Evolutionary conservation across 2,888 invertebrate genomes (phyloP), one percentile per base, ranked within the genome.

Genomic region (Plagodis dolabraria): DNA sequence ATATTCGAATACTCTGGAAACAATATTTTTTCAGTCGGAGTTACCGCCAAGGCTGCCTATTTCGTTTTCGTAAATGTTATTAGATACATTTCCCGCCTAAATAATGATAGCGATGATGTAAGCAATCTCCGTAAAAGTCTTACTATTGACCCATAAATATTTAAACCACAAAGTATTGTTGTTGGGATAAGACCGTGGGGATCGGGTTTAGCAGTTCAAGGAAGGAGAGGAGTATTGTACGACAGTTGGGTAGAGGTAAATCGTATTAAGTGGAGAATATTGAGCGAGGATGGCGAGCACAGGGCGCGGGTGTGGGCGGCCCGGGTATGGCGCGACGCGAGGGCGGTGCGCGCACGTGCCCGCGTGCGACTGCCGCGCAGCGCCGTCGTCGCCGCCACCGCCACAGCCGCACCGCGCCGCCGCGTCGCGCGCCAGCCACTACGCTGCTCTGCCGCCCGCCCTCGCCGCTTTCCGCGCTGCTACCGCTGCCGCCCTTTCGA

Each of bases 281-380:
- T 81, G 85, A 87, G 81, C 86, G 83, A 77, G 73, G 69, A 71
- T 71, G 72, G 65, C 44, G 51, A 42, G 58, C 56, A 45, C 51
- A 54, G 64, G 60, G 60, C 69, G 76, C 63, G 84, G 83, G 81
- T 79, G 80, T 82, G 82, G 81, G 75, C 71, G 76, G 51, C 54
- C 68, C 71, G 71, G 70, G 67, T 68, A 72, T 72, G 70, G 75
- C 78, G 78, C 22, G 40, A 83, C 87, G 87, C 87, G 78, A 74
- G 80, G 83, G 85, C 85, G 88, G 76, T 85, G 87, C 89, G 87
- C 89, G 89, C 89, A 86, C 89, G 90, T 86, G 89, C 81, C 81
- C 79, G 86, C 88, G 87, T 80, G 89, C 88, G 83, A 90, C 90
- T 89, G 91, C 87, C 89, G 89, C 83, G 83, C 75, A 5, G 10